Evolutionary conservation across 2,888 invertebrate species (phyloP).

Genomic region (Dynastes tityus): DNA sequence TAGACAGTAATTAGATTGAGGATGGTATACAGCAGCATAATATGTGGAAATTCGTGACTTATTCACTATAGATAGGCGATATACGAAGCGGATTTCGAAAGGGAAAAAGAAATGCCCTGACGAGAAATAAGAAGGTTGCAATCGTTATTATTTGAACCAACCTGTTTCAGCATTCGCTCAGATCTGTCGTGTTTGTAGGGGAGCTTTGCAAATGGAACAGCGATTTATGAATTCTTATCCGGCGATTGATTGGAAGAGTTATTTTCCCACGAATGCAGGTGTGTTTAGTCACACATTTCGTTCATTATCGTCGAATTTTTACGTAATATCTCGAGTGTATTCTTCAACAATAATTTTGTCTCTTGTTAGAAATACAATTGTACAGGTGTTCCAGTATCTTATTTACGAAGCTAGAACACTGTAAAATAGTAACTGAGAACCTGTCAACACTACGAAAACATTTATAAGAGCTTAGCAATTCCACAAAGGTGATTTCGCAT

Average conservation of each 20-base stretch:
- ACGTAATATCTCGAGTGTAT: background rate
- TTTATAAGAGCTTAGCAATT: too few relatives aligned
- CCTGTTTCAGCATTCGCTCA: background rate
- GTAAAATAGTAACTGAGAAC: too few relatives aligned
- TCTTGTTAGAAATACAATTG: too few relatives aligned
- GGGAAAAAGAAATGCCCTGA: background rate
- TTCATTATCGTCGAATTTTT: background rate
- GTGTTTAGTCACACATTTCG: background rate
- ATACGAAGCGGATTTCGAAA: background rate
- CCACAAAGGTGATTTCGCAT: too few relatives aligned
- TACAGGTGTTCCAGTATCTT: too few relatives aligned
- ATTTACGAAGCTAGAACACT: too few relatives aligned
- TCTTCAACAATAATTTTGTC: background rate
- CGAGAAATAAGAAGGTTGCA: background rate
- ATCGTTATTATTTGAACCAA: slow-evolving; percentile 1
- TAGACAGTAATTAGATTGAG: slow-evolving; percentile 11
- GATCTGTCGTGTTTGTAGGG: background rate
- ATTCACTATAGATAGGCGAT: background rate
- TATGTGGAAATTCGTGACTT: slow-evolving; percentile 8
- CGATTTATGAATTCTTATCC: slow-evolving; percentile 7
- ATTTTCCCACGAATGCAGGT: slow-evolving; percentile 5
- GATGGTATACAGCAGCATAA: background rate
- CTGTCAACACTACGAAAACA: too few relatives aligned
- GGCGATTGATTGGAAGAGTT: background rate
- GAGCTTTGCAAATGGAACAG: background rate